These are phyloP conservation scores for Drosophila austrosaltans DNA, from an alignment of 2,888 invertebrate genomes.

Conservation along the genomic window DNA sequence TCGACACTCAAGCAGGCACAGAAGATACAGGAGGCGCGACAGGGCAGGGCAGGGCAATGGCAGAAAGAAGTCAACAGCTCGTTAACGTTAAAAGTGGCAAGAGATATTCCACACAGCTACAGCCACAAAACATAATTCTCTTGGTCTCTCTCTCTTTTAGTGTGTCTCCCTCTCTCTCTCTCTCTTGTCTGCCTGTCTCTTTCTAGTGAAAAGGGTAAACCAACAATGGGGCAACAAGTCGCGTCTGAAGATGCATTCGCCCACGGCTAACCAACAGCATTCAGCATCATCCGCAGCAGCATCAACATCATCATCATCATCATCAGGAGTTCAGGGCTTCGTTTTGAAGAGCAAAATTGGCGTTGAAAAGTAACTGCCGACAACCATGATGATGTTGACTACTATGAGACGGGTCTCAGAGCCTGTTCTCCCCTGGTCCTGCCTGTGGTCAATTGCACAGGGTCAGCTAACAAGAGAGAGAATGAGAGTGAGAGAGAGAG, in stretches of 20 bases:
- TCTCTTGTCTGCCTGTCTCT: constrained; percentile 15
- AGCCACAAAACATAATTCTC: constrained; percentile 54
- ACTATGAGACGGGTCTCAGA: constrained; percentile 21
- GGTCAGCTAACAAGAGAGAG: constrained; percentile 44
- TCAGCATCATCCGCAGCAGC: constrained; percentile 29
- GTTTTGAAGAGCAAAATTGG: constrained; percentile 74
- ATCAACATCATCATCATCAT: constrained; percentile 27
- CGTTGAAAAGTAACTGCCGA: constrained; percentile 76
- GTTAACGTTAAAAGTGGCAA: constrained; percentile 79
- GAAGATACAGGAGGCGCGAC: constrained; percentile 57
- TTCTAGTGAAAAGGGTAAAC: constrained; percentile 48
- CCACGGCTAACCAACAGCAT: constrained; percentile 62
- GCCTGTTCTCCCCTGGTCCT: constrained; percentile 16
- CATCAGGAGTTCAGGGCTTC: constrained; percentile 34
- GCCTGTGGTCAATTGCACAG: constrained; percentile 73
- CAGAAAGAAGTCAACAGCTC: constrained; percentile 79
- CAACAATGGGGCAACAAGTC: constrained; percentile 81
- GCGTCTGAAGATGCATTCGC: constrained; percentile 68
- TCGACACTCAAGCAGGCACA: constrained; percentile 64
- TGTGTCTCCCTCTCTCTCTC: constrained; percentile 24
- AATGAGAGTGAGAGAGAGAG: background rate
- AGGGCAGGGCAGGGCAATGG: constrained; percentile 5
- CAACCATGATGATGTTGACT: constrained; percentile 43
- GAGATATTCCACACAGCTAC: constrained; percentile 56
- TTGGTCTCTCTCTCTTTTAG: constrained; percentile 19